Evolutionary conservation across 2,113 vertebrate genomes (phyloP).

Genomic region (Misgurnus mizolepis): DNA sequence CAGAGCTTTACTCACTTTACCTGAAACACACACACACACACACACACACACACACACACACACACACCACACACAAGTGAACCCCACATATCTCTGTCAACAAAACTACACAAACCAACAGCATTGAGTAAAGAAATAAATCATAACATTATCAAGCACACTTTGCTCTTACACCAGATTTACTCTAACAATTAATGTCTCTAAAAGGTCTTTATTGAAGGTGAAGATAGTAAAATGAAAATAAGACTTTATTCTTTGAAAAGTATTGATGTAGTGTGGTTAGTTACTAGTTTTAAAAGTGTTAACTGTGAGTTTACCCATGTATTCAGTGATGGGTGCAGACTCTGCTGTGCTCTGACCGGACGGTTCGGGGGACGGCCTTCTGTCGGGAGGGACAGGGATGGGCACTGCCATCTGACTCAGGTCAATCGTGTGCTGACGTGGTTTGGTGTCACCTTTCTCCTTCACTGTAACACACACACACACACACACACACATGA

Average conservation of each 20-base stretch:
- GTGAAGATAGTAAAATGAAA: too few relatives aligned
- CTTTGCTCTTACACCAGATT: too few relatives aligned
- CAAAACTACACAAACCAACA: too few relatives aligned
- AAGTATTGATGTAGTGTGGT: too few relatives aligned
- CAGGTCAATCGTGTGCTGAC: slow-evolving; percentile 93
- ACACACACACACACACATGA: background rate
- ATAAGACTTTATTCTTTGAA: too few relatives aligned
- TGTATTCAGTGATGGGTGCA: slow-evolving; percentile 79
- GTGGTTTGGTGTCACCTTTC: slow-evolving; percentile 84
- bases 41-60: background rate
- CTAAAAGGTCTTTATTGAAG: too few relatives aligned
- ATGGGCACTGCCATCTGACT: slow-evolving; percentile 98
- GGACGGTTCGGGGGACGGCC: slow-evolving; percentile 83
- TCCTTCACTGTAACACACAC: slow-evolving; percentile 81
- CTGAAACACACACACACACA: slow-evolving; percentile 28
- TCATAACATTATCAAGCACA: too few relatives aligned
- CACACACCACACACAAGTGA: background rate
- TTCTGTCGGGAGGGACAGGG: slow-evolving; percentile 90
- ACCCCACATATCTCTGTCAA: too few relatives aligned
- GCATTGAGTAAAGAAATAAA: too few relatives aligned
- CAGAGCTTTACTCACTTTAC: slow-evolving; percentile 44
- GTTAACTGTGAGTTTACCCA: slow-evolving; percentile 68
- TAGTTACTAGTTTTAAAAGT: background rate
- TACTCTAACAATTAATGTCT: too few relatives aligned
- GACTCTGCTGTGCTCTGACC: slow-evolving; percentile 75